Conservation (phyloP, 2,888 invertebrate species). For the Lochmaea crataegi region DNA sequence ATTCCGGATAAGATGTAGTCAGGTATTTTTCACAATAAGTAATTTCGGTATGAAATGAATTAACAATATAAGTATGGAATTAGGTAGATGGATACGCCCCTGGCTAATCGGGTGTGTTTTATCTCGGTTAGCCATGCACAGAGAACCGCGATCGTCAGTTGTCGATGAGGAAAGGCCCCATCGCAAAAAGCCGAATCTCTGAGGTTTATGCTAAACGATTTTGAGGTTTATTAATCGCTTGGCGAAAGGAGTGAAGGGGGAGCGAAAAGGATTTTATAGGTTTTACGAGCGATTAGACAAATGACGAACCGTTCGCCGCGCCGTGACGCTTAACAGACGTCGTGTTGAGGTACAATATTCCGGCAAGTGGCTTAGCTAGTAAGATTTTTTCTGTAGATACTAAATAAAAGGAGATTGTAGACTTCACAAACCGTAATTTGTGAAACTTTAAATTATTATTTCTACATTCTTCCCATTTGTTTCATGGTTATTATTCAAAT, state of each 20-base stretch:
- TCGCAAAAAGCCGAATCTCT: slow-evolving; percentile 19
- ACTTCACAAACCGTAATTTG: background rate
- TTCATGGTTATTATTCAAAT: no score
- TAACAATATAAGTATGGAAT: background rate
- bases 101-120: slow-evolving; percentile 25
- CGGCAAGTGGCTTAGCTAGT: background rate
- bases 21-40: no score
- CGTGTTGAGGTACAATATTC: slow-evolving; percentile 16
- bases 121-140: slow-evolving; percentile 28
- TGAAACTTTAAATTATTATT: background rate
- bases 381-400: background rate
- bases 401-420: background rate
- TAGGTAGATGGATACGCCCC: background rate
- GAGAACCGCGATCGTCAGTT: slow-evolving; percentile 21
- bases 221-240: slow-evolving; percentile 38
- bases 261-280: slow-evolving; percentile 23
- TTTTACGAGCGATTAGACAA: slow-evolving; percentile 31
- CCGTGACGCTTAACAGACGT: slow-evolving; percentile 18
- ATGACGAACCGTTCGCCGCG: slow-evolving; percentile 20
- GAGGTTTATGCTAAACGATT: slow-evolving; percentile 36
- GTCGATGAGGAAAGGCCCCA: slow-evolving; percentile 23
- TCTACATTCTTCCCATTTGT: background rate
- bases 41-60: no score
- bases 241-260: slow-evolving; percentile 17
- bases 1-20: no score